phyloP scores from a whole-genome alignment of 2,888 invertebrate species.

The Leptogaster cylindrica region DNA sequence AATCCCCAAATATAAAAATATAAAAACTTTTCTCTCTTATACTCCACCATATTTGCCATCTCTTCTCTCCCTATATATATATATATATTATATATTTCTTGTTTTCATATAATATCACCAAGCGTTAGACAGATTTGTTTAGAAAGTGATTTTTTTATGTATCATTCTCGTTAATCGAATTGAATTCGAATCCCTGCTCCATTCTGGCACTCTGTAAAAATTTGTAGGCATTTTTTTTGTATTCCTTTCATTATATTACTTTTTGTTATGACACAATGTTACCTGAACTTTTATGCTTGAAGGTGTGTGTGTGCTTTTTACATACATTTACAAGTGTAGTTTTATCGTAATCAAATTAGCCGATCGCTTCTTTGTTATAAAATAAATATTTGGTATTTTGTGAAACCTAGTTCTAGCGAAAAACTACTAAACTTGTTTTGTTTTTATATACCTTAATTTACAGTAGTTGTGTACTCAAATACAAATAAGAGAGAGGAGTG shows the following conservation, averaged over 20 bases:
- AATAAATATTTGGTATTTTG: constrained; percentile 38
- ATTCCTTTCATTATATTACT: constrained; percentile 2
- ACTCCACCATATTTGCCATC: background rate
- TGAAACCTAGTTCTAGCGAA: constrained; percentile 36
- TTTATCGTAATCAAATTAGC: constrained; percentile 18
- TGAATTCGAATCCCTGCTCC: background rate
- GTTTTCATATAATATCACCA: background rate
- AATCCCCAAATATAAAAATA: constrained; percentile 32
- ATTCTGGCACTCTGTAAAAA: background rate
- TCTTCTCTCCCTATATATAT: background rate
- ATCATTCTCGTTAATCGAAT: constrained; percentile 1
- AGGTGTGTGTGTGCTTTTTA: too few species aligned
- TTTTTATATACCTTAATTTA: background rate
- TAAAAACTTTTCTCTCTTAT: constrained; percentile 20
- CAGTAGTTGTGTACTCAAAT: constrained; percentile 17
- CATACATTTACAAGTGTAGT: too few species aligned
- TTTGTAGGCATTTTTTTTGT: background rate
- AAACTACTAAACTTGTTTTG: constrained; percentile 20
- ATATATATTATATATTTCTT: background rate
- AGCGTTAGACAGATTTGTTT: background rate
- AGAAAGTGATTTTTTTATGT: background rate
- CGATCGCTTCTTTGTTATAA: constrained; percentile 32
- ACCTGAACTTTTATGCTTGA: too few species aligned
- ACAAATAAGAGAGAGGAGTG: background rate
- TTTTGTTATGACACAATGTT: too few species aligned